Percentiles rank a stretch among this genome's conserved stretches.
phyloP scores from a whole-genome alignment of 2,888 invertebrate genomes.

The Argyresthia goedartella region DNA sequence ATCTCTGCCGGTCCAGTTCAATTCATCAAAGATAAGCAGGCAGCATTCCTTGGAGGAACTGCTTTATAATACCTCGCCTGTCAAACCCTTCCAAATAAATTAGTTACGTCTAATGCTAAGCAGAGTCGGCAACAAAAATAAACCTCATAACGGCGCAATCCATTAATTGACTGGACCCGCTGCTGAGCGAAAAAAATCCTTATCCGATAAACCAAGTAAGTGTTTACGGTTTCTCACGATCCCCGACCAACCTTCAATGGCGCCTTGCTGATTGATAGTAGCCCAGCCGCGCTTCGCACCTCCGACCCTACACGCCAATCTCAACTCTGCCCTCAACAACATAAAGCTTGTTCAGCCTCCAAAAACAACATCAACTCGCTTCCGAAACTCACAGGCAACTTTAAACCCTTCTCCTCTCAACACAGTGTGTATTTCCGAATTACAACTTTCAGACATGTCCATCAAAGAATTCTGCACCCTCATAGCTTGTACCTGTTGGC shows the following conservation, averaged over 20 bases:
- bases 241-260: conserved; percentile 66
- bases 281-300: conserved; percentile 39
- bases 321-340: neutral
- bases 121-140: conserved; percentile 52
- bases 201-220: conserved; percentile 67
- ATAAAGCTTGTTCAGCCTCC: neutral
- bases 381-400: conserved; percentile 13
- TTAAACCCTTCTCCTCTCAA: conserved; percentile 15
- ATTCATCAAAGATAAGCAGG: conserved; percentile 21
- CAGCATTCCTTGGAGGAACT: conserved; percentile 32
- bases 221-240: conserved; percentile 70
- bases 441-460: conserved; percentile 29
- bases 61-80: conserved; percentile 48
- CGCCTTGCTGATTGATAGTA: conserved; percentile 69
- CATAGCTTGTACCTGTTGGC: conserved; percentile 64
- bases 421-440: conserved; percentile 12
- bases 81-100: conserved; percentile 60
- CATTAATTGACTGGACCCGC: conserved; percentile 68
- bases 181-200: conserved; percentile 58
- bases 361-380: conserved; percentile 3
- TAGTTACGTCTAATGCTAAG: conserved; percentile 52
- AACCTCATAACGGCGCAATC: conserved; percentile 64
- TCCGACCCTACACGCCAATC: neutral
- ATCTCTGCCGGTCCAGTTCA: neutral
- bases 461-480: conserved; percentile 70